These are phyloP conservation scores for Drosophila watanabei DNA, from an alignment of 1,140 invertebrate genomes.

Conservation along the genomic window DNA sequence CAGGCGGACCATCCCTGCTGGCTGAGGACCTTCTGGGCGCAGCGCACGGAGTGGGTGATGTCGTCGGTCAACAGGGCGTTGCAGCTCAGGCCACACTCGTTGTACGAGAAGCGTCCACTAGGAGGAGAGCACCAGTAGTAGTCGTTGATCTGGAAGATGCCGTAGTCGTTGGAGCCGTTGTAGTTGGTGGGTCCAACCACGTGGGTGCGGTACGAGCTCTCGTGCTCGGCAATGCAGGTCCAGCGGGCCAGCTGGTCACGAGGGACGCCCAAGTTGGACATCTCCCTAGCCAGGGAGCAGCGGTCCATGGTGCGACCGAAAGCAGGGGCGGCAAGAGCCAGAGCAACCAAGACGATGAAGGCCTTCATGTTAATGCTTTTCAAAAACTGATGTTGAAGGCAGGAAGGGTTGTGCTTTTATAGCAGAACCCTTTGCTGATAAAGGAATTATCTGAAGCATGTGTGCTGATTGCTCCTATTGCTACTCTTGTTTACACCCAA, in stretches of 20 bases:
- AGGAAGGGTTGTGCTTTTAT: not conserved
- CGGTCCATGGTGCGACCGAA: slow-evolving; percentile 71
- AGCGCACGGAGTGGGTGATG: slow-evolving; percentile 65
- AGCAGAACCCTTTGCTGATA: not conserved
- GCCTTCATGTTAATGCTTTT: slow-evolving; percentile 46
- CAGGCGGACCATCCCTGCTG: slow-evolving; percentile 62
- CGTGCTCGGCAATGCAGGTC: slow-evolving; percentile 72
- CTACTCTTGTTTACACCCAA: not conserved
- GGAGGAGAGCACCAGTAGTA: slow-evolving; percentile 69
- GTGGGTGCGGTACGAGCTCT: slow-evolving; percentile 60
- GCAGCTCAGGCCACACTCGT: slow-evolving; percentile 62
- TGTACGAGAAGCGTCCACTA: slow-evolving; percentile 53
- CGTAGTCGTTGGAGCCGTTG: slow-evolving; percentile 78
- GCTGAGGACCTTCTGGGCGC: slow-evolving; percentile 64
- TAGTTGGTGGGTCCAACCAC: slow-evolving; percentile 59
- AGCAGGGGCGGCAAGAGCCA: slow-evolving; percentile 65
- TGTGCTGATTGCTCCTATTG: not conserved
- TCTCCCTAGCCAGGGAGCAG: slow-evolving; percentile 79
- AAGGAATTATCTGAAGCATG: not conserved
- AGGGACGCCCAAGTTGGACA: slow-evolving; percentile 73
- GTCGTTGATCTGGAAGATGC: slow-evolving; percentile 81
- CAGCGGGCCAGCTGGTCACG: slow-evolving; percentile 61
- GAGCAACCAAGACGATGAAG: slow-evolving; percentile 52
- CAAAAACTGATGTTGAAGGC: slow-evolving; percentile 48
- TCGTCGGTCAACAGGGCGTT: slow-evolving; percentile 59